phyloP scores from a whole-genome alignment of 2,113 vertebrate genomes.

The Protobothrops flavoviridis region DNA sequence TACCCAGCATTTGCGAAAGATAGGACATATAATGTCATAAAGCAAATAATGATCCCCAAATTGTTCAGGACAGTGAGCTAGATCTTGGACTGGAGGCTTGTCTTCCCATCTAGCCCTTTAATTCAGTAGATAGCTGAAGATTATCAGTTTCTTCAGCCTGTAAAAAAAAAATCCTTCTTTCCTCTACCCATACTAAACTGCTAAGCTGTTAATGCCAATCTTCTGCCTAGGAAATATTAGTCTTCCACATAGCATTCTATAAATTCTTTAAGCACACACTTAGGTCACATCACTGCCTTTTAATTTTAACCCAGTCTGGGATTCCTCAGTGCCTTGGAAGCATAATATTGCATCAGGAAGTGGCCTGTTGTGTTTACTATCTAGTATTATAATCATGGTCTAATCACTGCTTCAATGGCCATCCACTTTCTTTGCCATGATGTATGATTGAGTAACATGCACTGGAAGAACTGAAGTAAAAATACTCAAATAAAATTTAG shows the following conservation, averaged over 20 bases:
- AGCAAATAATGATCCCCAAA: not conserved
- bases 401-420: not conserved
- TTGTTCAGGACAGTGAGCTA: rapidly evolving
- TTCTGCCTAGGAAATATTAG: constrained; percentile 12
- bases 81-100: rapidly evolving
- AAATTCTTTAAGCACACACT: not conserved
- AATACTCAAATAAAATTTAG: not conserved
- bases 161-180: not conserved
- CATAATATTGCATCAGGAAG: not conserved
- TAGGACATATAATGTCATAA: not conserved
- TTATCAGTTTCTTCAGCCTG: not conserved
- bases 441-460: not conserved
- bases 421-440: not conserved
- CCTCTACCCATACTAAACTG: not conserved
- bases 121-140: rapidly evolving
- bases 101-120: constrained; percentile 41
- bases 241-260: constrained; percentile 39
- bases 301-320: not conserved
- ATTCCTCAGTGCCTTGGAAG: not conserved
- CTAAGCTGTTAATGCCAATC: rapidly evolving
- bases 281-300: not conserved
- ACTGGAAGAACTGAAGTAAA: not conserved
- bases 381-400: not conserved
- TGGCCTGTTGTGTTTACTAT: not conserved
- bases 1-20: not conserved